phyloP scores from a whole-genome alignment of 2,888 invertebrate species.

The Pseudolycoriella hygida region DNA sequence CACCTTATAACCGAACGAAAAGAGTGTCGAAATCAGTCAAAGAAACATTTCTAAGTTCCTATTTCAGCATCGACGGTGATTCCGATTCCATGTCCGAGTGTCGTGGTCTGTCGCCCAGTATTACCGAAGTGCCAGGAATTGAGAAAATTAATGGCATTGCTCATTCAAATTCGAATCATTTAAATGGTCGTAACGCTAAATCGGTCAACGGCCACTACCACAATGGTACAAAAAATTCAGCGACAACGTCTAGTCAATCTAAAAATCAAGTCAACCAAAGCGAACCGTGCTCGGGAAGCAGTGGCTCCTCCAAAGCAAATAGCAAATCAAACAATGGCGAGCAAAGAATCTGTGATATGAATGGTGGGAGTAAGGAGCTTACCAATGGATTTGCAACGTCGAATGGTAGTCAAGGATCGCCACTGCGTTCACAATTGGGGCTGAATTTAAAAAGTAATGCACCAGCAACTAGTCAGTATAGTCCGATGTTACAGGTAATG shows the following conservation, averaged over 20 bases:
- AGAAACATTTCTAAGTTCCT: slow-evolving; percentile 5
- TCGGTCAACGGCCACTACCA: neutral
- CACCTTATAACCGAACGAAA: no score
- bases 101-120: slow-evolving; percentile 35
- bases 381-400: slow-evolving; percentile 13
- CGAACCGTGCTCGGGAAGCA: slow-evolving; percentile 1
- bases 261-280: neutral
- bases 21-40: no score
- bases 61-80: slow-evolving; percentile 34
- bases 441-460: slow-evolving; percentile 45
- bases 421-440: slow-evolving; percentile 50
- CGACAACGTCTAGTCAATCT: neutral
- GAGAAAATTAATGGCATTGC: slow-evolving; percentile 1
- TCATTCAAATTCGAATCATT: neutral
- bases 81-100: slow-evolving; percentile 42
- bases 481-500: slow-evolving; percentile 11
- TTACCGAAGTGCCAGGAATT: slow-evolving; percentile 21
- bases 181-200: neutral
- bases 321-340: slow-evolving; percentile 16
- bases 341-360: slow-evolving; percentile 14
- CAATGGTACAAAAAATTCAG: neutral
- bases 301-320: slow-evolving; percentile 6
- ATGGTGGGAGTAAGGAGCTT: slow-evolving; percentile 11
- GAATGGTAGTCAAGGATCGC: slow-evolving; percentile 46
- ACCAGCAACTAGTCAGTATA: slow-evolving; percentile 19